Base-by-base conservation (phyloP, 1,140 invertebrate species). In the Maconellicoccus hirsutus region DNA sequence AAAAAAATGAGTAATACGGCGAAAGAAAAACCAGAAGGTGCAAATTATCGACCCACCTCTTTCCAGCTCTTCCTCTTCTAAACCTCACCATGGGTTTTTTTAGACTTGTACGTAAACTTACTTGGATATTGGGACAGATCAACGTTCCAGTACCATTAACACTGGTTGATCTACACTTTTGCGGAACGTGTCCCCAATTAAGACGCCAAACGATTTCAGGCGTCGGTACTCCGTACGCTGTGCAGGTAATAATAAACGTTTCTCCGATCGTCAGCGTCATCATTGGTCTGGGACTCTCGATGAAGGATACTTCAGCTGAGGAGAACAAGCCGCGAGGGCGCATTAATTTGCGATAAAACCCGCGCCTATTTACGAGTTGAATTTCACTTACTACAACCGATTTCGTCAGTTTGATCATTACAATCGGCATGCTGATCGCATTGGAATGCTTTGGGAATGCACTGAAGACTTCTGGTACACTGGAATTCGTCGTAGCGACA, bases 131-230 rank as follows among this genome's bases (percentile, higher is more conserved):
- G 0, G 86, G 85, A 76, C 96, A 95, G 0, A 85, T 89, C 0
- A 98, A 80, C 0, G 83, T 87, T 19, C 96, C 96, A 0, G 87
- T 83, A 12, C 95, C 96, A 74, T 89, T 85, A 0, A 82, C 81
- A 75, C 88, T 94, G 0, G 84, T 87, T 1, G 85, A 86, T 0
- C 77, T 81, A 78, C 95, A 95, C 77, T 96, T 92, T 1, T 85
- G 80, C 0, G 95, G 94, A 23, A 98, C 87, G 76, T 98, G 92
- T 2, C 94, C 93, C 96, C 96, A 98, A 81, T 99, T 98, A 0
- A 94, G 83, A 70, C 96, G 86, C 96, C 96, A 99, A 22, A 91
- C 89, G 72, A 99, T 92, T 66, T 93, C 85, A 0, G 97, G 96
- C 0, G 84, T 86, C 0, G 97, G 97, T 0, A 92, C 86, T 63